Evolutionary conservation across 2,113 vertebrate genomes (phyloP).

Genomic region (Eublepharis macularius): DNA sequence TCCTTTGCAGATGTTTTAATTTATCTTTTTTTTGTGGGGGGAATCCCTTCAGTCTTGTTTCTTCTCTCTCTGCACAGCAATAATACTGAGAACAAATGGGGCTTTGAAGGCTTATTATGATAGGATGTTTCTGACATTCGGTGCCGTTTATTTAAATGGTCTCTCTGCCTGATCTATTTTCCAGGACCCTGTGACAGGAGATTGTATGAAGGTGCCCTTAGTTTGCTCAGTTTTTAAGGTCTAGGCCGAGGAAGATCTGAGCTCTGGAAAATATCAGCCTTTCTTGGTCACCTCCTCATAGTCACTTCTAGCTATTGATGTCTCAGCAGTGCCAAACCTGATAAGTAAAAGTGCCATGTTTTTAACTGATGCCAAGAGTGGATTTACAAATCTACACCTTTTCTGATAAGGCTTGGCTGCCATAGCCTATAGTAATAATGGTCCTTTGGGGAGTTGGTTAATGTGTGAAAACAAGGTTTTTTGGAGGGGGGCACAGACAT

Average conservation of each 20-base stretch:
- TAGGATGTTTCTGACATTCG: neutral
- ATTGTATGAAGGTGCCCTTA: neutral
- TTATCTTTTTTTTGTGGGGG: too few relatives aligned
- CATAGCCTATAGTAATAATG: neutral
- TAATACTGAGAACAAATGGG: neutral
- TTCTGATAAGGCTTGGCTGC: neutral
- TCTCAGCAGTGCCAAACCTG: neutral
- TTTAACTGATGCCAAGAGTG: neutral
- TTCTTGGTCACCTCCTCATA: neutral
- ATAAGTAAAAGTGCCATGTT: slow-evolving; percentile 10
- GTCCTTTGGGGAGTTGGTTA: neutral
- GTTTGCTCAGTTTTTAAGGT: neutral
- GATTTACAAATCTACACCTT: neutral
- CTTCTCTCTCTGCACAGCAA: neutral
- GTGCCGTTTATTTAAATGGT: neutral
- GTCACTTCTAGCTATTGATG: neutral
- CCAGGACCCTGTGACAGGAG: neutral
- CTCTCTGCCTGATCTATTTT: neutral
- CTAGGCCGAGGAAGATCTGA: neutral
- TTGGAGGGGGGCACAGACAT: too few relatives aligned
- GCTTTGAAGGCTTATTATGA: neutral
- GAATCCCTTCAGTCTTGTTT: neutral
- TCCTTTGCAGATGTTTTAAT: neutral
- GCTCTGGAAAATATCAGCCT: neutral
- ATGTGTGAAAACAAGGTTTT: neutral